Conservation (phyloP, 2,888 invertebrate species). For the Spodoptera littoralis region DNA sequence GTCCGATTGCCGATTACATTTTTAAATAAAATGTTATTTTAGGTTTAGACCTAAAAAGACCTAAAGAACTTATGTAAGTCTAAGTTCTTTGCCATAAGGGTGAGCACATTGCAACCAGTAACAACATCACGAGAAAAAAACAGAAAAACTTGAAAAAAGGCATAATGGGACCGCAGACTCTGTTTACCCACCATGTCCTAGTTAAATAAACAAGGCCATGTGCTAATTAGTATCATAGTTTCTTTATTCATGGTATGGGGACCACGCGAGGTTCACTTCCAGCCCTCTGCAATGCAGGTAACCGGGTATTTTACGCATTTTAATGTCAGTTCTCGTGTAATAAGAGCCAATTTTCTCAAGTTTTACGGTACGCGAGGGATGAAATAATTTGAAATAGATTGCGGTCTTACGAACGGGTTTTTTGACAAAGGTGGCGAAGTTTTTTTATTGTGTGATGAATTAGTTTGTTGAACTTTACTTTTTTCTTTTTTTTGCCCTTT, state of each 20-base stretch:
- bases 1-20: no score
- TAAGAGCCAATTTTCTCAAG: conserved; percentile 19
- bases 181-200: conserved; percentile 13
- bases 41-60: no score
- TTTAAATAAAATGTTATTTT: no score
- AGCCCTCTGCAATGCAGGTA: conserved; percentile 39
- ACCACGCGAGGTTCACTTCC: no score
- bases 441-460: no score
- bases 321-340: conserved; percentile 9
- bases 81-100: no score
- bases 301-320: conserved; percentile 9
- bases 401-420: neutral
- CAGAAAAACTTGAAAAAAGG: no score
- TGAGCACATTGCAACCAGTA: no score
- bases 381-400: neutral
- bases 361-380: conserved; percentile 34
- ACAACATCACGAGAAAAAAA: no score
- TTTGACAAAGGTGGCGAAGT: neutral
- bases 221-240: conserved; percentile 34
- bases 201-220: conserved; percentile 25
- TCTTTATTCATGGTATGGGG: conserved; percentile 37
- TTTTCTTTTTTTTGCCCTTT: no score
- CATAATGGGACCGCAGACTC: neutral
- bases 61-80: no score
- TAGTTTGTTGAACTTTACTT: no score